phyloP scores from a whole-genome alignment of 2,797 vertebrate species.

The Lacerta bilineata region DNA sequence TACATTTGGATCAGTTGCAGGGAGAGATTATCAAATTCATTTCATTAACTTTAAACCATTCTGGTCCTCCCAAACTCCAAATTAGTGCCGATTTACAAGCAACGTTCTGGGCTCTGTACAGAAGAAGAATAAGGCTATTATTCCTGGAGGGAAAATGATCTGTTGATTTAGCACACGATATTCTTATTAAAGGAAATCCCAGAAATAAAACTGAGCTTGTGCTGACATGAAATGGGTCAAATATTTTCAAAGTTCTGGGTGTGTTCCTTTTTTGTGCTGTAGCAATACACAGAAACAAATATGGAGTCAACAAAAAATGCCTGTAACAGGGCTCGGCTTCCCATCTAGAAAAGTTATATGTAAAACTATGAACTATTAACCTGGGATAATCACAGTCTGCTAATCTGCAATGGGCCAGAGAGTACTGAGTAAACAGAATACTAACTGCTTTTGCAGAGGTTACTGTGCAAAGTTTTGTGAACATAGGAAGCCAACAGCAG shows the following conservation, averaged over 20 bases:
- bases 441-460: slow-evolving; percentile 45
- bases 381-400: slow-evolving; percentile 12
- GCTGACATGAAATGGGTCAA: slow-evolving; percentile 45
- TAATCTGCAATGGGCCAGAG: slow-evolving; percentile 16
- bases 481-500: not conserved
- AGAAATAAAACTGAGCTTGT: slow-evolving; percentile 61
- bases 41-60: slow-evolving; percentile 59
- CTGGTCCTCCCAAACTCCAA: slow-evolving; percentile 39
- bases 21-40: slow-evolving; percentile 68
- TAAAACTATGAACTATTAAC: slow-evolving; percentile 55
- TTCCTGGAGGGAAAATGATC: not conserved
- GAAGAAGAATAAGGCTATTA: slow-evolving; percentile 37
- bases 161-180: slow-evolving; percentile 39
- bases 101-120: slow-evolving; percentile 27
- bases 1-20: slow-evolving; percentile 69
- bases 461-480: not conserved
- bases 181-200: slow-evolving; percentile 62
- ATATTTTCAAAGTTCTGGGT: not conserved
- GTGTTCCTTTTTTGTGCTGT: slow-evolving; percentile 54
- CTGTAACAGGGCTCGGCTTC: slow-evolving; percentile 15
- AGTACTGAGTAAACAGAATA: slow-evolving; percentile 37
- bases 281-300: slow-evolving; percentile 19
- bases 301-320: slow-evolving; percentile 10
- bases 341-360: slow-evolving; percentile 40
- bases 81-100: slow-evolving; percentile 47